Evolutionary conservation across 2,888 invertebrate species (phyloP), one percentile per base, ranked within the genome.

Genomic region (Rosalia funebris): DNA sequence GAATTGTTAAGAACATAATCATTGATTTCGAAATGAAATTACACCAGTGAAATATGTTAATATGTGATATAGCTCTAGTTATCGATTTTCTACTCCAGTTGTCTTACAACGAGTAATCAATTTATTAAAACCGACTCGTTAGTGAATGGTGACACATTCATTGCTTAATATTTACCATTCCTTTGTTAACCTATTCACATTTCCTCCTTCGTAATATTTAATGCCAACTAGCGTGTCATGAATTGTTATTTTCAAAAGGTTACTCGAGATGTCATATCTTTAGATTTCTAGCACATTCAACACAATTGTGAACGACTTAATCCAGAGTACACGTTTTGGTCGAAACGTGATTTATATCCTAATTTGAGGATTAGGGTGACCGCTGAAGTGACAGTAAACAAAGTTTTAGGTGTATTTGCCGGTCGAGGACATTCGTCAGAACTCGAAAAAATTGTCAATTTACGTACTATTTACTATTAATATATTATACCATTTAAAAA

Each of bases 361-460:
- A 34, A 34, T 34, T 34, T 2, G 34, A 7, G 11, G 10, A 41
- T 41, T 17, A 41, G 9, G 11, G 14, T 41, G n/a, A 17, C 41
- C 11, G 41, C 11, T n/a, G 39, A 41, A 41, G 39, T 41, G 39
- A 25, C 25, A 25, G n/a, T n/a, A n/a, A n/a, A n/a, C n/a, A n/a
- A n/a, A n/a, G n/a, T n/a, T n/a, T n/a, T n/a, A n/a, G n/a, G n/a
- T n/a, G n/a, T n/a, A n/a, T n/a, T n/a, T n/a, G n/a, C n/a, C n/a
- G n/a, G n/a, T n/a, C n/a, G n/a, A n/a, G n/a, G n/a, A n/a, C n/a
- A n/a, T n/a, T n/a, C n/a, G n/a, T n/a, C n/a, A n/a, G n/a, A n/a
- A n/a, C n/a, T n/a, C n/a, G n/a, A n/a, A n/a, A n/a, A n/a, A n/a
- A n/a, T n/a, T n/a, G n/a, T n/a, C n/a, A n/a, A n/a, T n/a, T n/a